Base-by-base conservation (phyloP, 2,888 invertebrate species). In the Camptogramma bilineatum region DNA sequence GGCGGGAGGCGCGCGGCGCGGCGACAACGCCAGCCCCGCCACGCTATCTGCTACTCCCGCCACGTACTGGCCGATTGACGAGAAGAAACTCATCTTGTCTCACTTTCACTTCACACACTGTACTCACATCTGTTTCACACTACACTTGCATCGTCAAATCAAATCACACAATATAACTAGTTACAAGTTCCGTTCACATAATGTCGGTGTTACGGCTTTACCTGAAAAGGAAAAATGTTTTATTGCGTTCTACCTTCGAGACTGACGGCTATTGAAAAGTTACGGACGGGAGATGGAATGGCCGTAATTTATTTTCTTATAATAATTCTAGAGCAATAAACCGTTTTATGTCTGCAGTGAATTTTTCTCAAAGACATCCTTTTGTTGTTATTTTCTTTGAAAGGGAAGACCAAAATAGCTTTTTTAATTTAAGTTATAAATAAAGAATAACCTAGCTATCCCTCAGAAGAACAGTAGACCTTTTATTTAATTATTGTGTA, bases 21-120 rank as follows among this genome's bases (percentile, higher is more conserved):
- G 96, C 73, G 96, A 96, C 66, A 97, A 90, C 69, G 95, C 96
- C 75, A 97, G 90, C 78, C 96, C 97, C 52, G 97, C 97, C 73
- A 97, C 97, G 84, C 97, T 96, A 89, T 96, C 97, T 80, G 96
- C 97, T 84, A 97, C 95, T 79, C 96, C 97, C 80, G 96, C 97
- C 85, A 97, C 97, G 86, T 97, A 97, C 88, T 97, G 97, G 80
- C 97, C 96, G 77, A 97, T 90, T 46, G 97, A 96, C 85, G 96
- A 96, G 86, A 97, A 95, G 94, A 97, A 97, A 94, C 97, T 97
- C 97, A 97, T 97, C 65, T 78, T 72, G 60, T 53, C 72, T 61
- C 74, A 76, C 75, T 64, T 13, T 13, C 39, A 74, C 75, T 78
- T 70, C 66, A 47, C 42, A 18, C 47, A 61, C 65, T 54, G 62